Evolutionary conservation across 2,113 vertebrate species (phyloP).

Genomic region (Lycocorax pyrrhopterus): DNA sequence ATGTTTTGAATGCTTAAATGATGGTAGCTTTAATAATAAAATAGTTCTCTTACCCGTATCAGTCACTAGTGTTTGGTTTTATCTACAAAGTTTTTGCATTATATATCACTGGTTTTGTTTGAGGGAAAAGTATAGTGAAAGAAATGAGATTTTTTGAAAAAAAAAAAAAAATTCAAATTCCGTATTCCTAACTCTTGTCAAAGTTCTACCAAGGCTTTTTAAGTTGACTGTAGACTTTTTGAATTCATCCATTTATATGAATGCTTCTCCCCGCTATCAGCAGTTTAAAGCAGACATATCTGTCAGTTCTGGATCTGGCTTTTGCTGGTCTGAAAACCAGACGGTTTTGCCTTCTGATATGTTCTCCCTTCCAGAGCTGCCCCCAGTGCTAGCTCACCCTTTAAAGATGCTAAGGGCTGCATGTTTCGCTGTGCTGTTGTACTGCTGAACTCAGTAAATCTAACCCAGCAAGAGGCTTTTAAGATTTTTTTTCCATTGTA

Average conservation of each 20-base stretch:
- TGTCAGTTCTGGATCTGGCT: neutral
- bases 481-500: neutral
- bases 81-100: neutral
- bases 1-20: neutral
- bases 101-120: neutral
- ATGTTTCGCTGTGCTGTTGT: neutral
- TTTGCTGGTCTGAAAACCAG: neutral
- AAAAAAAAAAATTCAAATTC: neutral
- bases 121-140: neutral
- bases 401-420: rapidly evolving
- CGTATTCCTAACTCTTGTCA: neutral
- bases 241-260: neutral
- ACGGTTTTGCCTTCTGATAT: neutral
- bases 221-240: neutral
- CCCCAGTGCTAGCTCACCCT: neutral
- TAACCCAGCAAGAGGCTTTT: neutral
- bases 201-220: neutral
- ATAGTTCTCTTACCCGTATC: neutral
- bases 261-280: neutral
- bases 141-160: rapidly evolving
- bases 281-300: neutral
- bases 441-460: neutral
- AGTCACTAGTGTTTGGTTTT: neutral
- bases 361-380: neutral
- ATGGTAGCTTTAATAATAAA: neutral